Conservation (phyloP, 2,888 invertebrate species). For the Schizaphis graminum region DNA sequence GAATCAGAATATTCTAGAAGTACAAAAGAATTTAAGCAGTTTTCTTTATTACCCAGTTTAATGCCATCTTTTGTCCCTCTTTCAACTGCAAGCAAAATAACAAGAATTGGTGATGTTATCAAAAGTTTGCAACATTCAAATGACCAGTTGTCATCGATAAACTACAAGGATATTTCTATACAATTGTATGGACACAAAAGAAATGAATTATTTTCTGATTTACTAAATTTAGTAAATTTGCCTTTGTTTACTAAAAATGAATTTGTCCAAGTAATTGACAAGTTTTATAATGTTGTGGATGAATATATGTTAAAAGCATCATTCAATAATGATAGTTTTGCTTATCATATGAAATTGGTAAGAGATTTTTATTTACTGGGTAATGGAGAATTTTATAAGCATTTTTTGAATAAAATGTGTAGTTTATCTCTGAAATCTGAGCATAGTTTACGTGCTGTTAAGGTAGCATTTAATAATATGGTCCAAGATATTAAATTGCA, state of each 20-base stretch:
- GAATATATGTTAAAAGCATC: conserved; percentile 58
- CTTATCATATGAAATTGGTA: conserved; percentile 40
- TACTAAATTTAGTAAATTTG: conserved; percentile 39
- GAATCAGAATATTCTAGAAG: conserved; percentile 4
- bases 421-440: conserved; percentile 43
- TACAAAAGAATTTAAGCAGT: conserved; percentile 39
- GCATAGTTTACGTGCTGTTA: conserved; percentile 19
- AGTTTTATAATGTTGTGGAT: conserved; percentile 54
- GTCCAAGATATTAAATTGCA: conserved; percentile 38
- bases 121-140: conserved; percentile 55
- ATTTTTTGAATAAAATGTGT: conserved; percentile 47
- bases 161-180: conserved; percentile 44
- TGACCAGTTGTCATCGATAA: neutral
- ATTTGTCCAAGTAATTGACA: conserved; percentile 51
- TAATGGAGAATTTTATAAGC: conserved; percentile 55
- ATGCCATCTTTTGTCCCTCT: conserved; percentile 57
- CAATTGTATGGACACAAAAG: conserved; percentile 43
- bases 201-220: conserved; percentile 37
- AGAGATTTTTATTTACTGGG: conserved; percentile 62
- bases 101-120: conserved; percentile 49
- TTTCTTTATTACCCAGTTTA: conserved; percentile 48
- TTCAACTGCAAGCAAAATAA: conserved; percentile 57
- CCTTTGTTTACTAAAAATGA: conserved; percentile 56
- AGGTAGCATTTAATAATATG: conserved; percentile 40
- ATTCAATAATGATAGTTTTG: conserved; percentile 32